Base-by-base conservation (phyloP, 2,797 vertebrate species). In the Moxostoma hubbsi region DNA sequence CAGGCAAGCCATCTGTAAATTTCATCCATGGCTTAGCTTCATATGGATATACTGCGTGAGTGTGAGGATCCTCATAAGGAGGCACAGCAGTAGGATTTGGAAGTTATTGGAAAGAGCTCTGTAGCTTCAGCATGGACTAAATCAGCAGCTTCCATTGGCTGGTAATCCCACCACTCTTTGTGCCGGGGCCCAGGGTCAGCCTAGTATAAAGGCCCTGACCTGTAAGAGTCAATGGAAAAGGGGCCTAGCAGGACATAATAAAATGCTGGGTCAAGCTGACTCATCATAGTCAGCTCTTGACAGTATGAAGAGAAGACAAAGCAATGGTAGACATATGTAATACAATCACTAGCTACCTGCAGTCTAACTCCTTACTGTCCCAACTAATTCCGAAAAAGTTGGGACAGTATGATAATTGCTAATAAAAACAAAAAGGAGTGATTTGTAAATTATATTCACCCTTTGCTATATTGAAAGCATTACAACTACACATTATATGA, bases 61-160 rank as follows among this genome's bases (percentile, higher is more conserved):
- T 1, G 49, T 61, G 57, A 62, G 66, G 13, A n/a, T 54, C 10
- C 57, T 70, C 18, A 9, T n/a, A 46, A 78, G 67, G 24, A 78
- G 9, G 13, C 13, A 53, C 0, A 13, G n/a, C 18, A 74, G 64
- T n/a, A 51, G 93, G 90, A 93, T 94, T 93, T 93, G 68, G 85
- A 80, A 78, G 70, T 90, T 91, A 91, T 90, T 87, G 85, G 88
- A 93, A 94, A 93, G 88, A 92, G 91, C 91, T 93, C 89, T 83
- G 85, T 88, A 88, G 64, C 49, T 46, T 82, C 83, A 85, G 61
- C 92, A 91, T 83, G 89, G 86, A 83, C 88, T 90, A 90, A 77
- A 92, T 89, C 88, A 90, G 88, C 89, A 81, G 87, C 84, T 81
- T 47, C 15, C 53, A 62, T 58, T 61, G 51, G 46, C 43, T 49